Evolutionary conservation across 2,113 vertebrate species (phyloP).

Genomic region (Rafetus swinhoei): DNA sequence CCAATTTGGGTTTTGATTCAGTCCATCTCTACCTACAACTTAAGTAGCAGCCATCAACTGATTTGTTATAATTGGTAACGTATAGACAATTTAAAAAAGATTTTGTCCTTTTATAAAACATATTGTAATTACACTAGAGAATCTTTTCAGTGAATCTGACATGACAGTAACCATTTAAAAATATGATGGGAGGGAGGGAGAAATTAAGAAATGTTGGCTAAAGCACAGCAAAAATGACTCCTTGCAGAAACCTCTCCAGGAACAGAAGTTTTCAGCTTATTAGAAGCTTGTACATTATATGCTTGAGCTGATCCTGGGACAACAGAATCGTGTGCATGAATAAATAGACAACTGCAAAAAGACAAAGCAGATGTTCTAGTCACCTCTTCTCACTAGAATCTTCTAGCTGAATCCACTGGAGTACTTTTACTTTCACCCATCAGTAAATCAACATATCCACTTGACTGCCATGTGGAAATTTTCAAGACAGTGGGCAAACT

Average conservation of each 20-base stretch:
- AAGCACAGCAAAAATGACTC: conserved; percentile 19
- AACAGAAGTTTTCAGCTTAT: conserved; percentile 24
- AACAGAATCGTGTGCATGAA: conserved; percentile 32
- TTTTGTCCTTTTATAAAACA: not conserved
- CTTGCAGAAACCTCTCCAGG: conserved; percentile 40
- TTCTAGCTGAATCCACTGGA: not conserved
- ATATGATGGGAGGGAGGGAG: not conserved
- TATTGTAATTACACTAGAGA: not conserved
- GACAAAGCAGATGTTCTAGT: conserved; percentile 40
- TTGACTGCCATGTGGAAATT: conserved; percentile 14
- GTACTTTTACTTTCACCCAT: conserved; percentile 26
- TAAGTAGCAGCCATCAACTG: conserved; percentile 27
- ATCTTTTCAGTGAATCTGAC: conserved; percentile 15
- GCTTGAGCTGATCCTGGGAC: conserved; percentile 3
- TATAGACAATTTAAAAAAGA: not conserved
- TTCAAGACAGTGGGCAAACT: conserved; percentile 2
- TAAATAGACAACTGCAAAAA: conserved; percentile 46
- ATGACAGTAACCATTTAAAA: not conserved
- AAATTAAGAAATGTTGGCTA: not conserved
- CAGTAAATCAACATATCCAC: conserved; percentile 32
- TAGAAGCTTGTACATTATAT: not conserved
- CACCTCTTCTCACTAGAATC: conserved; percentile 26
- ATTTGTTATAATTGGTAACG: conserved; percentile 21
- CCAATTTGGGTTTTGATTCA: not conserved
- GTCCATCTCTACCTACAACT: not conserved